Evolutionary conservation across 2,113 vertebrate species (phyloP).

Genomic region (Desmodus rotundus): DNA sequence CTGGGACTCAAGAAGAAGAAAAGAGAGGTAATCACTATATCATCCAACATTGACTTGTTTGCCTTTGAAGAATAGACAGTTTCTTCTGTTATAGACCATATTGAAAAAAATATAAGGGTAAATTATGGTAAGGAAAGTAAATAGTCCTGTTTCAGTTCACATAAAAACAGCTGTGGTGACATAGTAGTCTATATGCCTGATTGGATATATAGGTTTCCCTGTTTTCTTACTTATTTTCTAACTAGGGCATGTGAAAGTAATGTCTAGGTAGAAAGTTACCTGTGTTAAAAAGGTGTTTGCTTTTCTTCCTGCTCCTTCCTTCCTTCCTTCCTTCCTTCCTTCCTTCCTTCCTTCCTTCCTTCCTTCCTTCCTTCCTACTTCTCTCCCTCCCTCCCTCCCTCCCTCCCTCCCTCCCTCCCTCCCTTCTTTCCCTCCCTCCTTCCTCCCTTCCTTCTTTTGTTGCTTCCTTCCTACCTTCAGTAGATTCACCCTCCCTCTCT

Average conservation of each 20-base stretch:
- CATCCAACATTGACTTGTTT: neutral
- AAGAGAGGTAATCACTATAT: slow-evolving; percentile 72
- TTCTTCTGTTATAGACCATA: neutral
- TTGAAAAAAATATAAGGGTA: neutral
- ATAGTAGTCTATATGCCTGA: neutral
- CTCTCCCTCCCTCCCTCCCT: neutral
- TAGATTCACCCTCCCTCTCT: neutral
- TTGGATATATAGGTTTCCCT: neutral
- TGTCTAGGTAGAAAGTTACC: neutral
- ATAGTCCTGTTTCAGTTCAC: neutral
- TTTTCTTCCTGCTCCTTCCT: neutral
- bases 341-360: neutral
- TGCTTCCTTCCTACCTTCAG: too few relatives aligned
- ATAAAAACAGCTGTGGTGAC: neutral
- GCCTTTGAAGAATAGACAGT: neutral
- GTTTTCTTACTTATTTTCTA: neutral
- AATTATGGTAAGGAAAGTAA: neutral
- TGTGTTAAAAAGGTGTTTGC: neutral
- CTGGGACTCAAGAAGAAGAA: slow-evolving; percentile 78
- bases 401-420: neutral
- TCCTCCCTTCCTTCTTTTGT: neutral
- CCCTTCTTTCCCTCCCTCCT: neutral
- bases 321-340: neutral
- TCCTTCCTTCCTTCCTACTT: neutral
- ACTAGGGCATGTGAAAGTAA: neutral